A percentile compares a stretch with the other conserved stretches of the same genome.
Conservation (phyloP, 2,113 vertebrate species). For the Benitochromis conjunctus region DNA sequence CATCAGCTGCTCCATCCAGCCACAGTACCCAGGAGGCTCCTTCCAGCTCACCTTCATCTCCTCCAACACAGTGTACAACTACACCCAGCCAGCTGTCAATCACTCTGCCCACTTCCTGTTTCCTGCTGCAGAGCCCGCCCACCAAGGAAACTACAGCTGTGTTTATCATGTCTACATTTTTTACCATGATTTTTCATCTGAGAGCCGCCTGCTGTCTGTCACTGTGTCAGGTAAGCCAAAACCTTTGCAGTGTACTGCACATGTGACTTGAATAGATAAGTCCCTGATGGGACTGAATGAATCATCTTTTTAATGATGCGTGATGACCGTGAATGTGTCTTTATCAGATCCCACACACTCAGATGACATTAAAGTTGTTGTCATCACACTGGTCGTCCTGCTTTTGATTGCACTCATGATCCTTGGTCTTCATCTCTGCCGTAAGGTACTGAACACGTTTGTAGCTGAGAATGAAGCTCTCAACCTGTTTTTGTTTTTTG, state of each 20-base stretch:
- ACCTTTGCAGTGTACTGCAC: background rate
- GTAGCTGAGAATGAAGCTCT: background rate
- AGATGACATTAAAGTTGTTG: background rate
- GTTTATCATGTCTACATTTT: accelerated
- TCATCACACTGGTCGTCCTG: background rate
- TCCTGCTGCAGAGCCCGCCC: accelerated
- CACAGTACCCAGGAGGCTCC: background rate
- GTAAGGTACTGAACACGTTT: background rate
- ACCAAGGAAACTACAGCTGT: background rate
- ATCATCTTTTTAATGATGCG: background rate
- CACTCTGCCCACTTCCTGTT: background rate
- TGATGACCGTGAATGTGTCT: background rate
- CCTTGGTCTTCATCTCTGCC: background rate
- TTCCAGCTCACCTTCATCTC: background rate
- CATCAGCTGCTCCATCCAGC: too few species aligned
- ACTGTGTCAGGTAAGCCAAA: background rate
- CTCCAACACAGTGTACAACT: too few species aligned
- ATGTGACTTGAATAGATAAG: background rate
- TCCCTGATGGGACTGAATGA: background rate
- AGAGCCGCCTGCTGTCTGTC: background rate
- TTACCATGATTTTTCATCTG: background rate
- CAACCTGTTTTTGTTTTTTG: background rate
- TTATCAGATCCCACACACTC: background rate
- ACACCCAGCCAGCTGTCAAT: too few species aligned
- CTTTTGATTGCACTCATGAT: background rate